Percentiles rank a stretch among this genome's conserved stretches.
Conservation (phyloP, 2,113 vertebrate genomes). For the Beaufortia kweichowensis region DNA sequence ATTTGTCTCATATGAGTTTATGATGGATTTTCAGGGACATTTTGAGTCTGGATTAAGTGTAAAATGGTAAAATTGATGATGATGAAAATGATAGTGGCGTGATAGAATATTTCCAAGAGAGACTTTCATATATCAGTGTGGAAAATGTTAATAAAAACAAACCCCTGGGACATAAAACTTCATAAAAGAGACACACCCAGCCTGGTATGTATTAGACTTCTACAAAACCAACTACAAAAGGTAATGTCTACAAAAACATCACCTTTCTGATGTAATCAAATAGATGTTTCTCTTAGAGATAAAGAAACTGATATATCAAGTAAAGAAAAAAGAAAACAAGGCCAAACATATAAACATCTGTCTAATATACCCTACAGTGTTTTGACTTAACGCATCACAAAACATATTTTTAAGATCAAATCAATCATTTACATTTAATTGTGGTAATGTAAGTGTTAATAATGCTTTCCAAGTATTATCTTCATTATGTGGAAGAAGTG, state of each 20-base stretch:
- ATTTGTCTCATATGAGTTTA: too few species aligned
- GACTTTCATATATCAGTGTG: too few species aligned
- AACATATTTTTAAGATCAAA: neutral
- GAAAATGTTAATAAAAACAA: too few species aligned
- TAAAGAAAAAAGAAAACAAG: neutral
- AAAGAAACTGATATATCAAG: neutral
- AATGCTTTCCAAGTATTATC: conserved; percentile 34
- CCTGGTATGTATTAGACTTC: too few species aligned
- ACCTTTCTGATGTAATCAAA: conserved; percentile 3
- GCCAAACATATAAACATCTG: neutral
- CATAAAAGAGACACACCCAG: too few species aligned
- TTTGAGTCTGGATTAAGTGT: too few species aligned
- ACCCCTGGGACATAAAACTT: neutral
- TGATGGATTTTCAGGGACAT: too few species aligned
- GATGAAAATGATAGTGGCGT: too few species aligned
- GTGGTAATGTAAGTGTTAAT: conserved; percentile 4
- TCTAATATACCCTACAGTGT: too few species aligned
- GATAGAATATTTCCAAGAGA: too few species aligned
- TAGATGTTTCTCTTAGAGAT: neutral
- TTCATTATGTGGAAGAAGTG: conserved; percentile 51
- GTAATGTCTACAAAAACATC: neutral
- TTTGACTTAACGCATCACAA: too few species aligned
- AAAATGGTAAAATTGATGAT: too few species aligned
- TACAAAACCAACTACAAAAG: neutral
- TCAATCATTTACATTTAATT: neutral